These are phyloP conservation scores for Gallinago nigripennis DNA, from an alignment of 2,797 vertebrate species.

Conservation along the genomic window DNA sequence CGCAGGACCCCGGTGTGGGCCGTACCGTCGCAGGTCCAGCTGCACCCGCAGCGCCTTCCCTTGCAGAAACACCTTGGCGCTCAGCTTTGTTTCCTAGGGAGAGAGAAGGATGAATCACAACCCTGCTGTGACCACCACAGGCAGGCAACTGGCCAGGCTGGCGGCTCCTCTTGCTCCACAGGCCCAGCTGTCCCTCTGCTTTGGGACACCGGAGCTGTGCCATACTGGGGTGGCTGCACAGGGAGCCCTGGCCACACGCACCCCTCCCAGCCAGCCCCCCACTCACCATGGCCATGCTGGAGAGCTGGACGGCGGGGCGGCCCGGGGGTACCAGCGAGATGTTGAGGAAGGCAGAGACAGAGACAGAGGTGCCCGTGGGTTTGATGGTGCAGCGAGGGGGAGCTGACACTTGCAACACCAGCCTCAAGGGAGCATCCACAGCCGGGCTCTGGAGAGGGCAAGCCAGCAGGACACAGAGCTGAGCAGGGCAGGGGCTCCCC, in stretches of 20 bases:
- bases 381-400: conserved; percentile 88
- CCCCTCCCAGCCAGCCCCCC: no score
- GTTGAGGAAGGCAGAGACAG: conserved; percentile 83
- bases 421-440: conserved; percentile 83
- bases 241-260: no score
- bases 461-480: neutral
- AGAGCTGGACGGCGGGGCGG: conserved; percentile 82
- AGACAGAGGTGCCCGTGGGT: conserved; percentile 84
- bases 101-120: fast-evolving
- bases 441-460: conserved; percentile 80
- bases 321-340: conserved; percentile 82
- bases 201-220: fast-evolving
- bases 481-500: neutral
- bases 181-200: neutral
- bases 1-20: fast-evolving
- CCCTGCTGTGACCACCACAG: neutral
- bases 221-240: neutral
- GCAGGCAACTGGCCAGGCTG: neutral
- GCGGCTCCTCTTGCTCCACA: neutral
- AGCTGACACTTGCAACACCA: conserved; percentile 82
- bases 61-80: conserved; percentile 86
- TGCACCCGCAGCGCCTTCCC: conserved; percentile 85
- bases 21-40: conserved; percentile 89
- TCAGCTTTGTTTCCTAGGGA: conserved; percentile 75
- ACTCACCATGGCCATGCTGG: conserved; percentile 92